Evolutionary conservation across 2,888 invertebrate genomes (phyloP).

Genomic region (Acrocyrtus sp.): DNA sequence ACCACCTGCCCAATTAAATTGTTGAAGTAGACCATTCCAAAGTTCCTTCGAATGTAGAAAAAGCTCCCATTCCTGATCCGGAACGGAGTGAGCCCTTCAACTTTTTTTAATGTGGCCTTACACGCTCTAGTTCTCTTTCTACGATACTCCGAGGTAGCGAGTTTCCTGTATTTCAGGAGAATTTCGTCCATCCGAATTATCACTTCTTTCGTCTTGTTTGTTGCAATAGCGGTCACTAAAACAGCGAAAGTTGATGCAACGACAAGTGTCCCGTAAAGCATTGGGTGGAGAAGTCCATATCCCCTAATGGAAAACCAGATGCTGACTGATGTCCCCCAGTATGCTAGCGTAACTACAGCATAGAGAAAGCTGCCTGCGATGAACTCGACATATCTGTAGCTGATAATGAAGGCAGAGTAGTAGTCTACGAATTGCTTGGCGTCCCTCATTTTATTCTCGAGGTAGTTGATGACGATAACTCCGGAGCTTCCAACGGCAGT

Average conservation of each 20-base stretch:
- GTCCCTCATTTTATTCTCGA: background rate
- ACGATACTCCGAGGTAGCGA: background rate
- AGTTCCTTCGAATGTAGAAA: background rate
- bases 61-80: background rate
- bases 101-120: background rate
- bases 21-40: background rate
- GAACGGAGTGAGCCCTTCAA: background rate
- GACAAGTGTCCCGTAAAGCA: background rate
- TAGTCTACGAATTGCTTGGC: background rate
- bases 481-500: background rate
- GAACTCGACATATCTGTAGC: background rate
- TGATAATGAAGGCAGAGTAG: background rate
- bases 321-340: background rate
- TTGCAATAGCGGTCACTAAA: background rate
- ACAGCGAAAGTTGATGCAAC: background rate
- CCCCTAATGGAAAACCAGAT: slow-evolving; percentile 4
- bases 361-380: background rate
- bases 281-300: background rate
- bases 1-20: background rate
- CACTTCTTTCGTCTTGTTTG: background rate
- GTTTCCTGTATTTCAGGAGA: background rate
- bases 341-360: background rate
- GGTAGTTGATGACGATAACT: background rate
- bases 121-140: background rate
- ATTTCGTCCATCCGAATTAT: too few relatives aligned